Evolutionary conservation across 2,888 invertebrate genomes (phyloP).

Genomic region (Eumacrocentrus americanus): DNA sequence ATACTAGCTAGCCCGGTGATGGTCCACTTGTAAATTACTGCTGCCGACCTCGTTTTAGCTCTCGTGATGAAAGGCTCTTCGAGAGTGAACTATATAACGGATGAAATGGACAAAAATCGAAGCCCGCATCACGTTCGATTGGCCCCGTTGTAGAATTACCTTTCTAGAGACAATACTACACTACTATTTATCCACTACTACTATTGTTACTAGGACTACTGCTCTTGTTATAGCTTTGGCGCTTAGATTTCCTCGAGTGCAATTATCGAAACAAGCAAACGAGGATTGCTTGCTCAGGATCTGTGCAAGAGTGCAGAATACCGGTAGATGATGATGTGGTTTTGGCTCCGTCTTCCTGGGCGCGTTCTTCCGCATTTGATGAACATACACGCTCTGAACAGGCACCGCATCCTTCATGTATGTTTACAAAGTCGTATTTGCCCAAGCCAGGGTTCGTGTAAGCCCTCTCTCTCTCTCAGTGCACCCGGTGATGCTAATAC

Average conservation of each 20-base stretch:
- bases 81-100: background rate
- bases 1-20: too few species aligned
- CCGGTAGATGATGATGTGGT: background rate
- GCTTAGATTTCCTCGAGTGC: background rate
- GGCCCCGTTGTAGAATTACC: background rate
- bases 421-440: too few species aligned
- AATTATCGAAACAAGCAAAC: background rate
- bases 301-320: too few species aligned
- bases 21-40: constrained; percentile 18
- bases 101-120: background rate
- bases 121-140: background rate
- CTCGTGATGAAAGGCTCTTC: constrained; percentile 9
- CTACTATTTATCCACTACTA: background rate
- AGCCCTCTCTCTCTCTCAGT: too few species aligned
- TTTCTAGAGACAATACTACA: background rate
- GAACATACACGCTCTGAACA: background rate
- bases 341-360: background rate
- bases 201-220: background rate
- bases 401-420: background rate
- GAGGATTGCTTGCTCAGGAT: background rate
- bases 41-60: constrained; percentile 9
- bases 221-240: background rate
- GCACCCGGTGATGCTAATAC: too few species aligned
- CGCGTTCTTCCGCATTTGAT: background rate
- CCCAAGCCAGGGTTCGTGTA: too few species aligned